phyloP scores from a whole-genome alignment of 1,140 invertebrate species.

The Dinoponera quadriceps region DNA sequence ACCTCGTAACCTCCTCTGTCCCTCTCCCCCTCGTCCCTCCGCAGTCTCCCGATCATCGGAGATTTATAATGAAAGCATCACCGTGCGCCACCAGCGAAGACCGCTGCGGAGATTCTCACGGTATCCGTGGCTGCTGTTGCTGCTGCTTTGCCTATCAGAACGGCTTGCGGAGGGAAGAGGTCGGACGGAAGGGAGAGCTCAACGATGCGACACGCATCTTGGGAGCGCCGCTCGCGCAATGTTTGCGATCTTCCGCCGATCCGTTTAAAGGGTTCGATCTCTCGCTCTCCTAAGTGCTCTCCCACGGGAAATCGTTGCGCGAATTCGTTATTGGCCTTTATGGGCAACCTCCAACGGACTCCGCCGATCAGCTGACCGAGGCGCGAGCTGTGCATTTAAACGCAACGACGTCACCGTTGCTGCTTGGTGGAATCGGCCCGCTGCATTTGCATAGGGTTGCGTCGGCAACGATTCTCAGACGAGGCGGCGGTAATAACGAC shows the following conservation, averaged over 20 bases:
- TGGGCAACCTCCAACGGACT: slow-evolving; percentile 59
- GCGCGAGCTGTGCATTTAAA: slow-evolving; percentile 19
- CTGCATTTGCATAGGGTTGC: not conserved
- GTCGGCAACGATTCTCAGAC: not conserved
- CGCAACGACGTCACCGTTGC: slow-evolving; percentile 7
- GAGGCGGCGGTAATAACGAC: no score
- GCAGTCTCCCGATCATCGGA: slow-evolving; percentile 77
- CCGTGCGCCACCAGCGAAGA: slow-evolving; percentile 77
- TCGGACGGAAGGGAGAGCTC: not conserved
- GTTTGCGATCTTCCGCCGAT: slow-evolving; percentile 63
- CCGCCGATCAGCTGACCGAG: slow-evolving; percentile 45
- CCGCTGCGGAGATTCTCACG: slow-evolving; percentile 76
- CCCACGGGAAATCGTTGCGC: slow-evolving; percentile 69
- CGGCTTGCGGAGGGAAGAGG: not conserved
- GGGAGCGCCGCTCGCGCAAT: slow-evolving; percentile 15
- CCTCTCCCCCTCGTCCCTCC: not conserved
- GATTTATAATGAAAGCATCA: slow-evolving; percentile 82
- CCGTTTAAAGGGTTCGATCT: slow-evolving; percentile 66
- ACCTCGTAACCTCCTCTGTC: slow-evolving; percentile 60
- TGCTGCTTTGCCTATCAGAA: slow-evolving; percentile 80
- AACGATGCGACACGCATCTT: slow-evolving; percentile 28
- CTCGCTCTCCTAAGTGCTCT: slow-evolving; percentile 20
- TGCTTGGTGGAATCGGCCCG: not conserved
- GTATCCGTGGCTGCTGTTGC: slow-evolving; percentile 55
- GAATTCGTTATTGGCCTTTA: slow-evolving; percentile 31